Conservation (phyloP, 2,797 vertebrate genomes). For the Stomatorhinus walkeri region DNA sequence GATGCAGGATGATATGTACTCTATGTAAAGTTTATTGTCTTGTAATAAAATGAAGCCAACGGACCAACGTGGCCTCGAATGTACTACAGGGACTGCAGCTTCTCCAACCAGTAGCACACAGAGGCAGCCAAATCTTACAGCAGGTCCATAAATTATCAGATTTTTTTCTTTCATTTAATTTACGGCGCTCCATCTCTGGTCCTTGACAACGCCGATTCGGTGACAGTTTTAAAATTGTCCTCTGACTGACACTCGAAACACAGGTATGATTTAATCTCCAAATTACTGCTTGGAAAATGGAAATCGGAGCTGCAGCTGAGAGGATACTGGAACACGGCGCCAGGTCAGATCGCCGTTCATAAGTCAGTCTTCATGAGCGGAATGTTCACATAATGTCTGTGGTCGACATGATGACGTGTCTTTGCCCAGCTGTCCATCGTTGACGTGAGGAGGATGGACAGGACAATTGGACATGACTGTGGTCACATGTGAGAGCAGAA, state of each 20-base stretch:
- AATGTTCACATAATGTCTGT: not conserved
- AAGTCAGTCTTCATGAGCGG: not conserved
- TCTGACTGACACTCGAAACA: conserved; percentile 3
- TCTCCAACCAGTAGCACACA: not conserved
- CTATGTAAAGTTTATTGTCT: not conserved
- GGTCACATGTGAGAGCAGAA: not conserved
- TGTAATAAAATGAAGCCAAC: not conserved
- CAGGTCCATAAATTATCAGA: not conserved
- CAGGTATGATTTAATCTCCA: not conserved
- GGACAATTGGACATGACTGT: not conserved
- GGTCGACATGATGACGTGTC: not conserved
- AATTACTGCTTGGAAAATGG: not conserved
- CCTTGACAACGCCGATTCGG: not conserved
- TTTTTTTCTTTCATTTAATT: conserved; percentile 1
- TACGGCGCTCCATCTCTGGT: not conserved
- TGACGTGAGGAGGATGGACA: not conserved
- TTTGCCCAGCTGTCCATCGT: not conserved
- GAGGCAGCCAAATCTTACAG: not conserved
- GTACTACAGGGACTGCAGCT: not conserved
- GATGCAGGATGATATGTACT: not conserved
- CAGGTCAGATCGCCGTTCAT: not conserved
- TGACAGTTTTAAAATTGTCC: not conserved
- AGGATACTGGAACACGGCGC: not conserved
- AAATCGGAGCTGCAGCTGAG: not conserved
- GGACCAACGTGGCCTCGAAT: not conserved